A percentile compares a stretch with the other conserved stretches of the same genome.
Conservation (phyloP, 2,113 vertebrate genomes). For the human region GRCh38 chr13:77857501-77858000, state of each 20-base stretch:
- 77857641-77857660: not conserved
- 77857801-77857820: not conserved
- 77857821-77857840: not conserved
- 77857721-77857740: not conserved
- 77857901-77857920: not conserved
- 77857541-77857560: not conserved
- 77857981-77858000: not conserved
- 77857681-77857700: not conserved
- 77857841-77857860: not conserved
- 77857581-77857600: not conserved
- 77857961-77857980: not conserved
- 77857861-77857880: not conserved
- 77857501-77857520: not conserved
- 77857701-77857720: not conserved
- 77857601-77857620: not conserved
- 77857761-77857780: not conserved
- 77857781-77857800: not conserved
- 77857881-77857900: not conserved
- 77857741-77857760: not conserved
- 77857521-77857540: not conserved
- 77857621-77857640: not conserved
- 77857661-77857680: not conserved
- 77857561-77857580: not conserved
- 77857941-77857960: not conserved
- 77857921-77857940: not conserved